A percentile compares a stretch with the other conserved stretches of the same genome.
Evolutionary conservation across 2,888 invertebrate genomes (phyloP).

Genomic region (Nebria brevicollis): DNA sequence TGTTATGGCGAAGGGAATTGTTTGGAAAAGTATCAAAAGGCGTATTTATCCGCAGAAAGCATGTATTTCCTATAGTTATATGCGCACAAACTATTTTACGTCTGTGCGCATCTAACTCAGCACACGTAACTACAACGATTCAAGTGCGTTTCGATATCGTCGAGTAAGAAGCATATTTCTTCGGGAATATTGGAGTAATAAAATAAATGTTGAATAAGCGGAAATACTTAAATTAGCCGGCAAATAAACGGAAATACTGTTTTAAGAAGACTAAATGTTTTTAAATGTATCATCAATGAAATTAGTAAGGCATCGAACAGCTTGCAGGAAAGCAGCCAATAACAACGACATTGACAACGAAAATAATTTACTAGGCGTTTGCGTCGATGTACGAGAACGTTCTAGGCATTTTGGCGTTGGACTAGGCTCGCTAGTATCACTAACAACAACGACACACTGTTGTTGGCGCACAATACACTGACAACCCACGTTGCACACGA

Average conservation of each 20-base stretch:
- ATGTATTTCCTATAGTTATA: too few species aligned
- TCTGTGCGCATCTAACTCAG: too few species aligned
- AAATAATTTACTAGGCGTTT: constrained; percentile 63
- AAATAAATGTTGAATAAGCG: neutral
- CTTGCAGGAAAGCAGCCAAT: constrained; percentile 70
- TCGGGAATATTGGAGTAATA: too few species aligned
- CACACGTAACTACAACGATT: too few species aligned
- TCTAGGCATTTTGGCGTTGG: constrained; percentile 23
- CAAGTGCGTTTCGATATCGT: too few species aligned
- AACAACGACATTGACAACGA: constrained; percentile 71
- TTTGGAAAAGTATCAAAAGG: too few species aligned
- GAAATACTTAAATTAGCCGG: neutral
- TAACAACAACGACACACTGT: neutral
- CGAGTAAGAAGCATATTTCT: too few species aligned
- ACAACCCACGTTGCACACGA: neutral
- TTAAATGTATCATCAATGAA: constrained; percentile 68
- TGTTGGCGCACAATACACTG: neutral
- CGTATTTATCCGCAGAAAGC: too few species aligned
- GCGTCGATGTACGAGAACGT: constrained; percentile 2
- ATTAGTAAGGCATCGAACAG: constrained; percentile 71
- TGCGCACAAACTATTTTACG: too few species aligned
- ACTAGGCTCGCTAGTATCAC: constrained; percentile 16
- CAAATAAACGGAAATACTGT: neutral
- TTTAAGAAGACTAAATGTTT: constrained; percentile 50
- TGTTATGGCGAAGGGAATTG: too few species aligned